phyloP scores from a whole-genome alignment of 2,888 invertebrate species.

The Litoditis marina region DNA sequence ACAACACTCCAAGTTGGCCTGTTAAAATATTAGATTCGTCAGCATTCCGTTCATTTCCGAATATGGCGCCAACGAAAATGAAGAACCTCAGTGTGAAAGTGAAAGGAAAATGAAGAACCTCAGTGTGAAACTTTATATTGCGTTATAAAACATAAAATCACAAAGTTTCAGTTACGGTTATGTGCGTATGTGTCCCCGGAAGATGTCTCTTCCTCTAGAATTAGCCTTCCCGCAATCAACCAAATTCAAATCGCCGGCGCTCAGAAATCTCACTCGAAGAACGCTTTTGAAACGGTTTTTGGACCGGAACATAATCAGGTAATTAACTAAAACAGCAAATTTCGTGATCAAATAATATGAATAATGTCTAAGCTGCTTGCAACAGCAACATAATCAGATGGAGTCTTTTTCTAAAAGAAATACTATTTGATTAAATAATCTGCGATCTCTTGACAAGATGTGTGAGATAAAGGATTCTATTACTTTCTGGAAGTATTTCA shows the following conservation, averaged over 20 bases:
- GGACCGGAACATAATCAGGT: conserved; percentile 32
- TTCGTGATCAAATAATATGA: background rate
- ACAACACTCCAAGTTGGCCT: too few relatives aligned
- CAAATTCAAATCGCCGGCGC: conserved; percentile 18
- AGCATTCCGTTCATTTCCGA: too few relatives aligned
- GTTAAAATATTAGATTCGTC: too few relatives aligned
- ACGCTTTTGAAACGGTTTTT: conserved; percentile 44
- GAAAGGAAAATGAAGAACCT: too few relatives aligned
- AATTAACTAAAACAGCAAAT: too few relatives aligned
- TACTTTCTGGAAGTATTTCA: background rate
- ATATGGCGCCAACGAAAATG: too few relatives aligned
- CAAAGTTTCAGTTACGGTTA: conserved; percentile 13
- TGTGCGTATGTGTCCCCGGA: conserved; percentile 15
- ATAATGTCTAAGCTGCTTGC: background rate
- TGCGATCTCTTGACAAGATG: too few relatives aligned
- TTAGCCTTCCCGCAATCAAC: conserved; percentile 7
- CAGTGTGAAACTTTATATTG: too few relatives aligned
- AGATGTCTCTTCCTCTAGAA: conserved; percentile 4
- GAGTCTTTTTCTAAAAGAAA: too few relatives aligned
- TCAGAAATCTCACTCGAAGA: conserved; percentile 22
- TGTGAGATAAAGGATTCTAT: background rate
- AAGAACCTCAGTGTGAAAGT: too few relatives aligned
- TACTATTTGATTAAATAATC: background rate
- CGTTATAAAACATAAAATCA: background rate
- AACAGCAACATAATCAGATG: background rate